A percentile compares a stretch with the other conserved stretches of the same genome.
These are phyloP conservation scores for Meghimatium bilineatum DNA, from an alignment of 2,888 invertebrate genomes.

Conservation along the genomic window DNA sequence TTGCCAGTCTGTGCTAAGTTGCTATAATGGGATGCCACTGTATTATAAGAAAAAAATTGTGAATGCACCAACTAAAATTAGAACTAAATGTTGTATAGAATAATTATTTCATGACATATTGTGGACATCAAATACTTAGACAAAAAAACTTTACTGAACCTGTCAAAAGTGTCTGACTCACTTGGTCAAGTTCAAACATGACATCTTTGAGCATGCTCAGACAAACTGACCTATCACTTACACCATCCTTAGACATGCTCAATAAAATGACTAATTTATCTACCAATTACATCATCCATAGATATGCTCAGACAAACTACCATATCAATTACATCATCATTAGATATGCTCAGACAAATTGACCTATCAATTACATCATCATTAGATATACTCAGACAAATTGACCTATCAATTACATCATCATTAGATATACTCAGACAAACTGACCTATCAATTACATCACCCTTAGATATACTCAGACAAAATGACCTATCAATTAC, in stretches of 20 bases:
- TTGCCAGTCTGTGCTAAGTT: too few relatives aligned
- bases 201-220: background rate
- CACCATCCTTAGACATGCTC: background rate
- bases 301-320: too few relatives aligned
- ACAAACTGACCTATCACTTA: background rate
- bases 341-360: background rate
- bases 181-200: background rate
- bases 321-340: background rate
- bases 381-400: background rate
- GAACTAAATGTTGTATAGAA: too few relatives aligned
- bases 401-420: background rate
- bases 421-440: background rate
- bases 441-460: background rate
- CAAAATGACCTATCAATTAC: too few relatives aligned
- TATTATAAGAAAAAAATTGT: too few relatives aligned
- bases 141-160: too few relatives aligned
- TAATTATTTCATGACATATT: too few relatives aligned
- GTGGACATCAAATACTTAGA: too few relatives aligned
- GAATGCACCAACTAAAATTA: too few relatives aligned
- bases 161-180: too few relatives aligned
- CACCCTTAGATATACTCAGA: background rate
- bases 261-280: background rate
- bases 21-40: too few relatives aligned
- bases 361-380: background rate
- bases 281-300: too few relatives aligned